phyloP scores from a whole-genome alignment of 2,888 invertebrate genomes.

The Phlogophora meticulosa region DNA sequence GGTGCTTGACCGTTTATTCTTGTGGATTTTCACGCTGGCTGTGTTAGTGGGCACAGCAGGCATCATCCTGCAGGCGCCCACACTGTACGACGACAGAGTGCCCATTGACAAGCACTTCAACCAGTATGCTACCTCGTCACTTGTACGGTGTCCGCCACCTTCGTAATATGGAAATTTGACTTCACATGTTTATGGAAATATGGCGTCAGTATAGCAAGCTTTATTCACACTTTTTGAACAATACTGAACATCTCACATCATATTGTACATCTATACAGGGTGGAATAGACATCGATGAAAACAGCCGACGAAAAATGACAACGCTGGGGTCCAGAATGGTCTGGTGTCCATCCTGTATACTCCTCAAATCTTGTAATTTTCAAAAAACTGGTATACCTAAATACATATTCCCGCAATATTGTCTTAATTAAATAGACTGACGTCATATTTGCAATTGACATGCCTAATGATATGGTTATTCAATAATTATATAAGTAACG shows the following conservation, averaged over 20 bases:
- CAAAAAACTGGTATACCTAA: constrained; percentile 5
- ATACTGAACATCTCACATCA: background rate
- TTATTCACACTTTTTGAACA: background rate
- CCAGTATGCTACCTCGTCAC: constrained; percentile 95
- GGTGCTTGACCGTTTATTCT: constrained; percentile 98
- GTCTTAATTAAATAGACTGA: constrained; percentile 31
- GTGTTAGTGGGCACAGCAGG: constrained; percentile 98
- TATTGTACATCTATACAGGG: background rate
- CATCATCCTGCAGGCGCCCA: constrained; percentile 98
- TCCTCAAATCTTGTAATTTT: background rate
- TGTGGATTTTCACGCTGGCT: constrained; percentile 99
- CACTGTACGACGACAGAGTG: constrained; percentile 97
- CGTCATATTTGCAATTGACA: constrained; percentile 49
- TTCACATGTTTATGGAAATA: constrained; percentile 30
- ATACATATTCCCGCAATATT: background rate
- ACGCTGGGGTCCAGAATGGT: too few relatives aligned
- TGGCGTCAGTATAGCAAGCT: constrained; percentile 37
- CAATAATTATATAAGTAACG: constrained; percentile 64
- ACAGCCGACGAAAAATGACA: too few relatives aligned
- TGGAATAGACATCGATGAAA: too few relatives aligned
- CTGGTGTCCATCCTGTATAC: too few relatives aligned
- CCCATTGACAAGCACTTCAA: constrained; percentile 97
- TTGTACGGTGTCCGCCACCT: constrained; percentile 94
- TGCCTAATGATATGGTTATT: constrained; percentile 49
- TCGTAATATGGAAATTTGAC: constrained; percentile 77